phyloP scores from a whole-genome alignment of 1,140 invertebrate species.

The Magallana gigas region DNA sequence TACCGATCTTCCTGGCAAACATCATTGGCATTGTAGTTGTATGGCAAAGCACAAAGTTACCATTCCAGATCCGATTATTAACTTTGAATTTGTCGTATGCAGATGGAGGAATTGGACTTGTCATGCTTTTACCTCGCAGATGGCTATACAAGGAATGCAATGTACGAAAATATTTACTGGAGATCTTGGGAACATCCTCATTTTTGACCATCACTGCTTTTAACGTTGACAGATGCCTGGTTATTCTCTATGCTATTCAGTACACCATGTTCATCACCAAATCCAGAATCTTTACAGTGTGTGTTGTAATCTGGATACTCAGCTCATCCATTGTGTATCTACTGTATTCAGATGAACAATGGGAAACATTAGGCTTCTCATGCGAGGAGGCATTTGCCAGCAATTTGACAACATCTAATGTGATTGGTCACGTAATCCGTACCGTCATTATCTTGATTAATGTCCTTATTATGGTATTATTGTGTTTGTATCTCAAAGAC shows the following conservation, averaged over 20 bases:
- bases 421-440: neutral
- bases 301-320: neutral
- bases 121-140: conserved; percentile 2
- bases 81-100: conserved; percentile 5
- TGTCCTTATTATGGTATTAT: neutral
- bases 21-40: neutral
- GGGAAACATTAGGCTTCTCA: neutral
- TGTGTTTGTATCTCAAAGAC: neutral
- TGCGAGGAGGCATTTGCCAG: conserved; percentile 3
- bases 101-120: conserved; percentile 19
- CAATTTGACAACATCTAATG: neutral
- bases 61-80: conserved; percentile 23
- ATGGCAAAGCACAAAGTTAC: neutral
- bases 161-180: conserved; percentile 6
- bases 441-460: neutral
- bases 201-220: conserved; percentile 15
- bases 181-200: neutral
- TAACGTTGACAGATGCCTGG: neutral
- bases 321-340: neutral
- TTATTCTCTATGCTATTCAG: neutral
- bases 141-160: conserved; percentile 19
- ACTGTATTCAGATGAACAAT: conserved; percentile 7
- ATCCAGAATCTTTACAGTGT: neutral
- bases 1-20: conserved; percentile 2
- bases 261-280: neutral